Conservation (phyloP, 2,888 invertebrate species). For the Sarcophaga variegata region DNA sequence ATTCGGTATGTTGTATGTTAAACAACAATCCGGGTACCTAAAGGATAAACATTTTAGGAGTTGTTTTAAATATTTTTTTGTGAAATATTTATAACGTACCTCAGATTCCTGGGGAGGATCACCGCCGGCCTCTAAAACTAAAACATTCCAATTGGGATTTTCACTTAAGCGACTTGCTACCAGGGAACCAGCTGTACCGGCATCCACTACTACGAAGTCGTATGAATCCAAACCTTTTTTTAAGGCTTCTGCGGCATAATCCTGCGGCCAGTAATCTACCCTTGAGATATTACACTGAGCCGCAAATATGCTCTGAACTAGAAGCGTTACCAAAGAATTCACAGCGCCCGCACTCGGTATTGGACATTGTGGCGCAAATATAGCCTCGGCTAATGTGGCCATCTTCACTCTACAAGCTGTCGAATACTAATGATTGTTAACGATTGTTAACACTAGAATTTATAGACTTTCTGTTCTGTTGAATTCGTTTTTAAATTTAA, state of each 20-base stretch:
- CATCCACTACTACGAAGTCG: slow-evolving; percentile 80
- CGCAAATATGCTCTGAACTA: slow-evolving; percentile 83
- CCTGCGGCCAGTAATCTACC: slow-evolving; percentile 83
- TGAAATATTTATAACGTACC: slow-evolving; percentile 37
- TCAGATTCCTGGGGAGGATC: slow-evolving; percentile 74
- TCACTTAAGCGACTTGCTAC: slow-evolving; percentile 74
- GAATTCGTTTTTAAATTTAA: no score
- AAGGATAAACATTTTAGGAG: neutral
- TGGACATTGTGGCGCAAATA: slow-evolving; percentile 67
- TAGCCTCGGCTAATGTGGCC: slow-evolving; percentile 12
- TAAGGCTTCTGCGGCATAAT: slow-evolving; percentile 75
- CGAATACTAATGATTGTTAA: slow-evolving; percentile 75
- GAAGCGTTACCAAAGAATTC: slow-evolving; percentile 82
- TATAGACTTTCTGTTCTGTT: no score
- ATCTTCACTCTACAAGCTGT: slow-evolving; percentile 23
- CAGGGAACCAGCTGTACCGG: slow-evolving; percentile 81
- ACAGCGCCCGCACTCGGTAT: slow-evolving; percentile 73
- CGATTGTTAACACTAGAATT: slow-evolving; percentile 84
- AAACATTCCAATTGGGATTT: slow-evolving; percentile 72
- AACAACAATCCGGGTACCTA: slow-evolving; percentile 73
- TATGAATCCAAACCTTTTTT: slow-evolving; percentile 76
- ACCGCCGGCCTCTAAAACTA: slow-evolving; percentile 73
- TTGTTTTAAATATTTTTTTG: neutral
- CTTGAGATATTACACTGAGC: slow-evolving; percentile 84
- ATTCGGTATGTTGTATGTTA: slow-evolving; percentile 67